These are phyloP conservation scores for Drosophila nigrodunni DNA, from an alignment of 1,140 invertebrate species.

Conservation along the genomic window DNA sequence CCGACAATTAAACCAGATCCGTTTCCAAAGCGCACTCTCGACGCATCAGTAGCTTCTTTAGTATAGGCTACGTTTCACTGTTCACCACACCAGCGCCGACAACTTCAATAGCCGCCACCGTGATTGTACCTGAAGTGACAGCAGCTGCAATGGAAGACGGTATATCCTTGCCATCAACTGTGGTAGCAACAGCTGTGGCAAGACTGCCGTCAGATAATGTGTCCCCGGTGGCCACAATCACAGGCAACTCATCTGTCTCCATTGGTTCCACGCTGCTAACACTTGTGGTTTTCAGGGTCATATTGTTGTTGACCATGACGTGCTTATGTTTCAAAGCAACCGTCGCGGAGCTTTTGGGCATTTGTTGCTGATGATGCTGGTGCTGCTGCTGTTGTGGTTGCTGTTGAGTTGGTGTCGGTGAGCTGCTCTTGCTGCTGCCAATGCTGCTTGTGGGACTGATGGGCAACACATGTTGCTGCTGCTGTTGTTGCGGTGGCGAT, in stretches of 20 bases:
- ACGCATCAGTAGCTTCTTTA: constrained; percentile 83
- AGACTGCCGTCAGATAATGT: constrained; percentile 48
- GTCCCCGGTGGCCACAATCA: constrained; percentile 32
- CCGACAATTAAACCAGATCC: constrained; percentile 18
- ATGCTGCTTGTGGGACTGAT: constrained; percentile 80
- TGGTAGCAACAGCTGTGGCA: constrained; percentile 48
- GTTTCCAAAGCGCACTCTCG: constrained; percentile 68
- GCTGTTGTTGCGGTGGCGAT: constrained; percentile 52
- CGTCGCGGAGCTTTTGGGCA: constrained; percentile 45
- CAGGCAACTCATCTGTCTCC: constrained; percentile 63
- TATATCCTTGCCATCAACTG: constrained; percentile 56
- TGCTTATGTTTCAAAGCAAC: constrained; percentile 46
- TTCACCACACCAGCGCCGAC: constrained; percentile 67
- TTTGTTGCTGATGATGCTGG: constrained; percentile 49
- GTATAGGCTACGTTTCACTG: constrained; percentile 85
- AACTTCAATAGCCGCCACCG: constrained; percentile 71
- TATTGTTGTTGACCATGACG: constrained; percentile 44
- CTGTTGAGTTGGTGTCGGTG: constrained; percentile 68
- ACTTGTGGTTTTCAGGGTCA: constrained; percentile 15
- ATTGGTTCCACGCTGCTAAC: constrained; percentile 54
- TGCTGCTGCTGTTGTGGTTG: constrained; percentile 52
- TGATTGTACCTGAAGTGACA: constrained; percentile 46
- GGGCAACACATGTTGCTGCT: constrained; percentile 64
- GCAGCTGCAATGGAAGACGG: constrained; percentile 44
- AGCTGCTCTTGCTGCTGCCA: constrained; percentile 74